Conservation (phyloP, 2,888 invertebrate genomes). For the Temnothorax unifasciatus region DNA sequence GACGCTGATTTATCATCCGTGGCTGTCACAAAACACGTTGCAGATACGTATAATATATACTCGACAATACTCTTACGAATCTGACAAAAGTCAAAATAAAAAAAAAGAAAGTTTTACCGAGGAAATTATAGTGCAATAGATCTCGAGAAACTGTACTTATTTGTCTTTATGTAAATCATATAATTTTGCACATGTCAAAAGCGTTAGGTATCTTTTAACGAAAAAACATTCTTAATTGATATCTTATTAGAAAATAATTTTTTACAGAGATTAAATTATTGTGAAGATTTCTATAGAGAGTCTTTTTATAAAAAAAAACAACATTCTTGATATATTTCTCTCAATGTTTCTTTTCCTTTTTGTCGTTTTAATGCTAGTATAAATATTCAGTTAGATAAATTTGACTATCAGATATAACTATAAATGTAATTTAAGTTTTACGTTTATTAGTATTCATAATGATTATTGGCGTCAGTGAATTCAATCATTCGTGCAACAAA, state of each 20-base stretch:
- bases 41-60: neutral
- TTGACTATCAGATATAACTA: neutral
- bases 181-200: neutral
- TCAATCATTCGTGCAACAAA: neutral
- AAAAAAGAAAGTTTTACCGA: neutral
- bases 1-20: slow-evolving; percentile 31
- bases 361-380: neutral
- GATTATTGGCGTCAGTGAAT: neutral
- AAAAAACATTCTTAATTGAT: neutral
- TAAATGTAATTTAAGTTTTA: neutral
- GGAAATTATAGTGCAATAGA: neutral
- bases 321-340: neutral
- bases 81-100: neutral
- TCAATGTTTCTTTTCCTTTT: neutral
- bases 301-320: neutral
- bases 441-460: neutral
- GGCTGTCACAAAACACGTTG: neutral
- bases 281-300: neutral
- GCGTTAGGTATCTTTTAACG: neutral
- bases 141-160: neutral
- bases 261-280: neutral
- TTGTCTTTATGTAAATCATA: neutral
- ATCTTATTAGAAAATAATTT: neutral
- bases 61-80: neutral
- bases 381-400: slow-evolving; percentile 9